Base-by-base conservation (phyloP, 2,888 invertebrate genomes). In the Omphaloscelis lunosa region DNA sequence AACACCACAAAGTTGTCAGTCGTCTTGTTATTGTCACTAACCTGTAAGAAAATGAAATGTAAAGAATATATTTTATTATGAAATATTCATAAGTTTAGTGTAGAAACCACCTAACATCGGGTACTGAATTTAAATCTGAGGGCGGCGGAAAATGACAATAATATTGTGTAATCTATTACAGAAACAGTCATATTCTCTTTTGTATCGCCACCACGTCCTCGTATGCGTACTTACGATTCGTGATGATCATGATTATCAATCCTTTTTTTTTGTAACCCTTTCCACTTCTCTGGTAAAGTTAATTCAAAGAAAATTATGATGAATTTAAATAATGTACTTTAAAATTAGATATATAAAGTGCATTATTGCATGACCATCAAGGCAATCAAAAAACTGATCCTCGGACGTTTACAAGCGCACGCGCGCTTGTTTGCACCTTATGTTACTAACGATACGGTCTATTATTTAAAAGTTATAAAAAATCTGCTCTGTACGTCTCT, bases 41-140 rank as follows among this genome's bases (percentile, higher is more conserved):
- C 66, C 65, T 85, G 62, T 86, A 86, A 84, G 85, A 83, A 84
- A 76, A 72, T 83, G 78, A 87, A 82, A 86, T 84, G 70, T 86
- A 81, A 82, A 87, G 63, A 89, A 84, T 86, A 87, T 90, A 90
- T 90, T 89, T 90, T 90, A 88, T 84, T 90, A 90, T 84, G 77
- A 87, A 85, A 84, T 88, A 88, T 88, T 89, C 85, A 73, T 88
- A 89, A 83, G 84, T 75, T 71, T 85, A 83, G 75, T 71, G 71
- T 86, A 86, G 79, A 82, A 27, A 74, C 62, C 74, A 85, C 77
- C 66, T 75, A 80, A 74, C 62, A 82, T 79, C 81, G 72, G 81
- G 88, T 89, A 87, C 89, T 87, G 81, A 83, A 86, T 79, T 78
- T 71, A 75, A 80, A 71, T 81, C 45, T 45, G 72, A 72, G 79